phyloP scores from a whole-genome alignment of 1,140 invertebrate species.

The Bombus superbus region DNA sequence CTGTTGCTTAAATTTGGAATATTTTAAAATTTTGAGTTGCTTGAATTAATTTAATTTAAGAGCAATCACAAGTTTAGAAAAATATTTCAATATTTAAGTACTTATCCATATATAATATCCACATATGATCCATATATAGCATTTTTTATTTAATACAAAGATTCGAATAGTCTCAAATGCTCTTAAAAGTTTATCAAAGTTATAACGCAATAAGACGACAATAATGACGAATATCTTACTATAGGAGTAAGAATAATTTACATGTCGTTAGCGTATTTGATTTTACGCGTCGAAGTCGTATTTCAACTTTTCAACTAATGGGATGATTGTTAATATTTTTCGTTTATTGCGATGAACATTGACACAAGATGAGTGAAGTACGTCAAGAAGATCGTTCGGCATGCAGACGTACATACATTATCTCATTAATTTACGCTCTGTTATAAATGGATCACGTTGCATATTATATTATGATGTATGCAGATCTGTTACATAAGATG shows the following conservation, averaged over 20 bases:
- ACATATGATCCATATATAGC: no score
- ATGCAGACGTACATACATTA: not conserved
- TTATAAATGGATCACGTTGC: conserved; percentile 38
- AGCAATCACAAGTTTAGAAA: not conserved
- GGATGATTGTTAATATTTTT: not conserved
- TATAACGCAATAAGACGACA: not conserved
- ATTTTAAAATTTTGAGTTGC: not conserved
- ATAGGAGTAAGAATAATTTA: not conserved
- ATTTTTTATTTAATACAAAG: not conserved
- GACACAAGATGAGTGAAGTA: not conserved
- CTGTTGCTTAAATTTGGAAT: not conserved
- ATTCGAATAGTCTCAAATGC: not conserved
- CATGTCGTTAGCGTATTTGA: not conserved
- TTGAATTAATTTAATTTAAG: not conserved
- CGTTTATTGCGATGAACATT: not conserved
- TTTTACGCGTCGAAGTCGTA: no score
- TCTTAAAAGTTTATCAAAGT: not conserved
- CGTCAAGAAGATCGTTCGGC: no score
- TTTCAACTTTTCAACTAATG: not conserved
- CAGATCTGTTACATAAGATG: conserved; percentile 28
- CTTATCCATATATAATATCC: not conserved
- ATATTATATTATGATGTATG: conserved; percentile 2
- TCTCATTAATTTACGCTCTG: conserved; percentile 16
- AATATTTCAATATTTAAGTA: not conserved
- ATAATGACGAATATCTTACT: not conserved